Evolutionary conservation across 2,888 invertebrate genomes (phyloP).

Genomic region (Apoderus coryli): DNA sequence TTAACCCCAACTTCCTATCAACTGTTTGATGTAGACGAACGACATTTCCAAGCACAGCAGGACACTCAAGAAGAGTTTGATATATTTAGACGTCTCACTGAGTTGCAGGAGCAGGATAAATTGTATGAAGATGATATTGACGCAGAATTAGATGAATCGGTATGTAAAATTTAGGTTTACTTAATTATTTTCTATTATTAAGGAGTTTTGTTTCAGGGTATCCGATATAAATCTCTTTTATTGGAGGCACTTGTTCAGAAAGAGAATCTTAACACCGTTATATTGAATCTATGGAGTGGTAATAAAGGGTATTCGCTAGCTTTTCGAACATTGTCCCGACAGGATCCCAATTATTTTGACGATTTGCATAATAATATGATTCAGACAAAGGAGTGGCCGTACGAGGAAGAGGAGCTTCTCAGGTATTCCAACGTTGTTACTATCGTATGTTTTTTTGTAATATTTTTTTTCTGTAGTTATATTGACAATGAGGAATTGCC

Average conservation of each 20-base stretch:
- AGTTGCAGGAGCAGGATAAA: constrained; percentile 1
- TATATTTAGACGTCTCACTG: neutral
- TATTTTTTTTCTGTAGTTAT: constrained; percentile 31
- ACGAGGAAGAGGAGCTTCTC: constrained; percentile 77
- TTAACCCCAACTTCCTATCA: no score
- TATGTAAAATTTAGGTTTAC: no score
- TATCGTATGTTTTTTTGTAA: constrained; percentile 36
- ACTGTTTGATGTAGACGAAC: neutral
- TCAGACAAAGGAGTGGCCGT: constrained; percentile 71
- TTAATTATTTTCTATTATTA: neutral
- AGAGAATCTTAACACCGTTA: constrained; percentile 77
- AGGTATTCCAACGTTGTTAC: no score
- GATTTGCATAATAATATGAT: constrained; percentile 48
- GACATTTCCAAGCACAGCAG: neutral
- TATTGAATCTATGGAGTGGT: constrained; percentile 81
- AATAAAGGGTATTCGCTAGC: constrained; percentile 75
- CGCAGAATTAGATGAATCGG: no score
- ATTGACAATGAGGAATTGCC: constrained; percentile 87
- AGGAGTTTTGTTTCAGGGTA: constrained; percentile 34
- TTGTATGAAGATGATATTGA: no score
- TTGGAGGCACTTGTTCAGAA: constrained; percentile 72
- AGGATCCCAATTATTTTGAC: constrained; percentile 21
- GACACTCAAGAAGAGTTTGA: neutral
- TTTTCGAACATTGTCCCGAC: constrained; percentile 25
- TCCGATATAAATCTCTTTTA: constrained; percentile 53